A percentile compares a stretch with the other conserved stretches of the same genome.
Evolutionary conservation across 2,888 invertebrate genomes (phyloP).

Genomic region (Sphecodes monilicornis): DNA sequence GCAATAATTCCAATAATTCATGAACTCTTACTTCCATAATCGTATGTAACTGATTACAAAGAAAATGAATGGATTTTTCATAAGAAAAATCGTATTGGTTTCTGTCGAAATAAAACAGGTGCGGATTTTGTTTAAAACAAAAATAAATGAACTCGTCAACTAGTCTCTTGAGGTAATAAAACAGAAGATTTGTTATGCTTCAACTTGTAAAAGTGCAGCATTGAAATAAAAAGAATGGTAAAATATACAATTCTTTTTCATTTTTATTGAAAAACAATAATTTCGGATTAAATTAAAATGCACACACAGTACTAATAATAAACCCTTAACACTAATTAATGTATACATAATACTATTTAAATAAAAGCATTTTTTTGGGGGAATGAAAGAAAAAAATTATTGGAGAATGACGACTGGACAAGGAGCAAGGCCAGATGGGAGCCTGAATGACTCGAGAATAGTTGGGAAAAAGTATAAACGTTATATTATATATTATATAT

Average conservation of each 20-base stretch:
- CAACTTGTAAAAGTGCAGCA: neutral
- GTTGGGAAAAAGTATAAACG: conserved; percentile 71
- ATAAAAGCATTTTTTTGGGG: neutral
- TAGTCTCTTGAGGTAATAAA: neutral
- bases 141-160: neutral
- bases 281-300: neutral
- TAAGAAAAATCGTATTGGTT: neutral
- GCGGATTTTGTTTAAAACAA: neutral
- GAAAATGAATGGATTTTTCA: neutral
- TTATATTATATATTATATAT: conserved; percentile 74
- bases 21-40: neutral
- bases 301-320: neutral
- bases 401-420: conserved; percentile 15
- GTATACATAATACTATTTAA: neutral
- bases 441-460: conserved; percentile 36
- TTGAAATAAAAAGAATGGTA: neutral
- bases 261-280: neutral
- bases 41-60: neutral
- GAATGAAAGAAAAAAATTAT: neutral
- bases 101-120: neutral
- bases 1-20: neutral
- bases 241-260: neutral
- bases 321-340: neutral
- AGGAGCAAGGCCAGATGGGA: conserved; percentile 22
- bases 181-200: neutral